Evolutionary conservation across 1,140 invertebrate species (phyloP).

Genomic region (Scylla paramamosain): DNA sequence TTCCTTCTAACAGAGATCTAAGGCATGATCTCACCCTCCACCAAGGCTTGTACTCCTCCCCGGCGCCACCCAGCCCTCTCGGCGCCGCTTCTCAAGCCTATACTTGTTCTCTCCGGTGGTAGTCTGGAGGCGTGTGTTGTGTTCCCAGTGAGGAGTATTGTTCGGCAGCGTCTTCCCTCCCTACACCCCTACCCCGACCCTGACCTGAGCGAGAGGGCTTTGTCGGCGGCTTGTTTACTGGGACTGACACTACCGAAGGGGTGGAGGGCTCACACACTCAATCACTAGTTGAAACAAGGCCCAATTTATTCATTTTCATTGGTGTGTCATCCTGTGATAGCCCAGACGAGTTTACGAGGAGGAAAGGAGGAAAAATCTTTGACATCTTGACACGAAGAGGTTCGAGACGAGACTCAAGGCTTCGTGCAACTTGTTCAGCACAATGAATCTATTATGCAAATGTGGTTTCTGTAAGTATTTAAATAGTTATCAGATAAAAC

Average conservation of each 20-base stretch:
- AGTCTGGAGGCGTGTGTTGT: background rate
- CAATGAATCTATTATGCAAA: too few species aligned
- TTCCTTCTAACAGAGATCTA: too few species aligned
- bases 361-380: too few species aligned
- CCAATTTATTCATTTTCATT: background rate
- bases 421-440: too few species aligned
- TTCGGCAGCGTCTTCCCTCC: background rate
- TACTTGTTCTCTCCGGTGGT: too few species aligned
- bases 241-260: background rate
- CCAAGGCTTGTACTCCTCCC: too few species aligned
- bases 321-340: background rate
- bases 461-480: too few species aligned
- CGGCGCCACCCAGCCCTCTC: too few species aligned
- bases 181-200: background rate
- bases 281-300: background rate
- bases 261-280: background rate
- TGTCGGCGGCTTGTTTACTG: background rate
- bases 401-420: too few species aligned
- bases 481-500: background rate
- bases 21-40: too few species aligned
- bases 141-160: background rate
- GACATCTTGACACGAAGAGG: too few species aligned
- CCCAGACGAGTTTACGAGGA: background rate
- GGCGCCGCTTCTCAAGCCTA: too few species aligned
- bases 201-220: background rate